A percentile compares a stretch with the other conserved stretches of the same genome.
phyloP scores from a whole-genome alignment of 2,888 invertebrate species.

The Notocelia uddmanniana region DNA sequence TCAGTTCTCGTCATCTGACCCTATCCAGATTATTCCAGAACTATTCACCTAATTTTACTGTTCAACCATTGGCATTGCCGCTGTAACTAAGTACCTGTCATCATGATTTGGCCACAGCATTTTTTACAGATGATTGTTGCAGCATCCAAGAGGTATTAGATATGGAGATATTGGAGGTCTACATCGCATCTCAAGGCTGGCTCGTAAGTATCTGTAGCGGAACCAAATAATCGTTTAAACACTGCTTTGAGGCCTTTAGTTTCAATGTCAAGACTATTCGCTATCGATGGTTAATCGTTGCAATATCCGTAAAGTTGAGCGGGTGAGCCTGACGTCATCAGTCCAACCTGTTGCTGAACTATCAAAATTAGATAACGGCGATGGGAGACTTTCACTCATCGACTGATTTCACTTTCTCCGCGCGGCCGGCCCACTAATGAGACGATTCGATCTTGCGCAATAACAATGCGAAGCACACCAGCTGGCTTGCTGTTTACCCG shows the following conservation, averaged over 20 bases:
- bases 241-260: background rate
- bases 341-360: conserved; percentile 49
- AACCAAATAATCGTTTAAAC: no score
- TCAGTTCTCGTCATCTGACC: no score
- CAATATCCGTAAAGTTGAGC: conserved; percentile 16
- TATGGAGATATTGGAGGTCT: no score
- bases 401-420: conserved; percentile 77
- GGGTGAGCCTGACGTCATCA: conserved; percentile 38
- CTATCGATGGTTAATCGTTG: conserved; percentile 11
- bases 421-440: conserved; percentile 64
- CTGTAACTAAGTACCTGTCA: no score
- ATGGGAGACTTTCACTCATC: conserved; percentile 77
- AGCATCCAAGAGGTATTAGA: no score
- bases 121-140: no score
- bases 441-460: conserved; percentile 69
- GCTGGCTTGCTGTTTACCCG: conserved; percentile 49
- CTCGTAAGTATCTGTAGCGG: no score
- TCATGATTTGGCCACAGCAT: no score
- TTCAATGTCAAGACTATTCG: conserved; percentile 28
- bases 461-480: conserved; percentile 58
- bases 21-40: no score
- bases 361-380: conserved; percentile 81
- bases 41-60: no score
- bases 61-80: no score
- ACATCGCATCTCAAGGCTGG: no score